phyloP scores from a whole-genome alignment of 23 tunicate genomes.

The Botrylloides violaceus region DNA sequence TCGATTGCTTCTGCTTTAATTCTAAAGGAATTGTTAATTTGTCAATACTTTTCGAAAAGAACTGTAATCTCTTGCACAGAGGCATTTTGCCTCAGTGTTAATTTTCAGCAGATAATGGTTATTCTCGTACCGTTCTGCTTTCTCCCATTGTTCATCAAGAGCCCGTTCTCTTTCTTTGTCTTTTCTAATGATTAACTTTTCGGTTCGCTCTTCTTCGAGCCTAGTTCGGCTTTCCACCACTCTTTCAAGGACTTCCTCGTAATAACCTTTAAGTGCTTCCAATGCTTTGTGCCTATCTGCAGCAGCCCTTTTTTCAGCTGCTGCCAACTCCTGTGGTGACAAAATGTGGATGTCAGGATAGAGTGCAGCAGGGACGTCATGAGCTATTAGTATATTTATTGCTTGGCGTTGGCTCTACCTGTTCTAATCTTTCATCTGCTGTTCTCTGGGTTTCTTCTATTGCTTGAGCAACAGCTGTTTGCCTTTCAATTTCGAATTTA shows the following conservation, averaged over 20 bases:
- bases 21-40: slow-evolving; percentile 21
- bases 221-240: slow-evolving; percentile 19
- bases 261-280: slow-evolving; percentile 25
- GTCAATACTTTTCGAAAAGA: neutral
- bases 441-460: slow-evolving; percentile 21
- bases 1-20: slow-evolving; percentile 53
- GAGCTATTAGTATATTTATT: too few relatives aligned
- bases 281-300: slow-evolving; percentile 26
- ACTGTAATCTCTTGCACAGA: neutral
- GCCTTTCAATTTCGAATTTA: slow-evolving; percentile 15
- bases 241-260: slow-evolving; percentile 30
- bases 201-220: slow-evolving; percentile 35
- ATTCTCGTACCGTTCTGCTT: slow-evolving; percentile 38
- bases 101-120: neutral
- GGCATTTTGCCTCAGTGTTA: neutral
- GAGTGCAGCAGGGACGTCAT: too few relatives aligned
- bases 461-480: slow-evolving; percentile 33
- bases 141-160: slow-evolving; percentile 52
- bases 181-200: slow-evolving; percentile 23
- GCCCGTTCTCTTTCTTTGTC: slow-evolving; percentile 39
- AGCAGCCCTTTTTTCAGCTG: slow-evolving; percentile 13
- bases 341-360: too few relatives aligned
- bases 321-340: slow-evolving; percentile 19
- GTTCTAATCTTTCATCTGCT: slow-evolving; percentile 12
- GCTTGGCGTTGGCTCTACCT: too few relatives aligned